Base-by-base conservation (phyloP, 2,888 invertebrate species). In the Ochropacha duplaris region DNA sequence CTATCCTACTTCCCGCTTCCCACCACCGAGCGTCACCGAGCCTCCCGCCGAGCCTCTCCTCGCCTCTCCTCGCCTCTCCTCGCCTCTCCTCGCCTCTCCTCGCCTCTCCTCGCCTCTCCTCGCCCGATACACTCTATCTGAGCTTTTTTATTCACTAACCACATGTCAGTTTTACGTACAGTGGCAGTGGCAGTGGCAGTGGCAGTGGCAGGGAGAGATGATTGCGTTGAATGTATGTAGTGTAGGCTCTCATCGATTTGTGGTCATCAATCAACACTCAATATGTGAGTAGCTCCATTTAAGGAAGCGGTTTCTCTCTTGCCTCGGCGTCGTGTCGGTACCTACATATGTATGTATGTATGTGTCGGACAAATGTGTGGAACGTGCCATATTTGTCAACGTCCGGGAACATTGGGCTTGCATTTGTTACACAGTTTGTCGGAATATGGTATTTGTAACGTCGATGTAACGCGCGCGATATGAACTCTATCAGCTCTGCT, bases 371-470 rank as follows among this genome's bases (percentile, higher is more conserved):
- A 59, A 61, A 66, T 65, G 65, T 59, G 61, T 55, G 69, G 64
- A 65, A 72, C 65, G 74, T 70, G 71, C 73, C 78, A 75, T 78
- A 84, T 84, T 81, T 76, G 76, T 84, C 83, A 79, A 75, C 68
- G 84, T 83, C 79, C 54, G 51, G 61, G 63, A 71, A 70, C 73
- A 76, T 75, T 64, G 73, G 65, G 67, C 56, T 49, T 64, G 64
- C 73, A 78, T 79, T 79, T 78, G 71, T 79, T 71, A 72, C 63
- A 39, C 59, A 68, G 68, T 74, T 74, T 70, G 69, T 68, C 56
- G 58, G 66, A 71, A 71, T 68, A 64, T 61, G 58, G 68, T 61
- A 62, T 61, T 62, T 61, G 58, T 49, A n/a, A n/a, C n/a, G n/a
- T n/a, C 57, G 62, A 62, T 62, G 55, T 61, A 55, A 58, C 55